These are phyloP conservation scores for Ethmia dodecea DNA, from an alignment of 2,888 invertebrate species.

Conservation along the genomic window DNA sequence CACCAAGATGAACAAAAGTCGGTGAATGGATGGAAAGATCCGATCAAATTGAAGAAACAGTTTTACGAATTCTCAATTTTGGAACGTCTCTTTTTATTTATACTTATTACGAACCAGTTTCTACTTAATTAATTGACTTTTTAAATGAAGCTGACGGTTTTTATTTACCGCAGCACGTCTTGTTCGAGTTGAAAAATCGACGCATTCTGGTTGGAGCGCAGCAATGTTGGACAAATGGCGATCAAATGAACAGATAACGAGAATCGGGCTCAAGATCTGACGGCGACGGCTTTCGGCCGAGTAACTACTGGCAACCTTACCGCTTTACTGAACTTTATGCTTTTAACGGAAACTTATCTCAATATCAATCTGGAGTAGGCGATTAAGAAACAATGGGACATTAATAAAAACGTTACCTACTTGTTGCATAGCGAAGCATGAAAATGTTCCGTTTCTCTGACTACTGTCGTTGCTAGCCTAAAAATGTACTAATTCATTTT, in stretches of 20 bases:
- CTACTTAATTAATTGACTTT: background rate
- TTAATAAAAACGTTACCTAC: conserved; percentile 52
- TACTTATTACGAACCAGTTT: too few species aligned
- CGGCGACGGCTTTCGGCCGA: conserved; percentile 46
- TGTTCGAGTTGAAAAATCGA: conserved; percentile 52
- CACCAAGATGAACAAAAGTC: too few species aligned
- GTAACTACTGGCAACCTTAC: conserved; percentile 46
- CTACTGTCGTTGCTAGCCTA: conserved; percentile 24
- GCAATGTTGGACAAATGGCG: conserved; percentile 49
- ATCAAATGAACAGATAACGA: conserved; percentile 53
- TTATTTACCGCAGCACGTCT: conserved; percentile 38
- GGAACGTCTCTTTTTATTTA: too few species aligned
- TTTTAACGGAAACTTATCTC: conserved; percentile 66
- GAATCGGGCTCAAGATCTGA: conserved; percentile 55
- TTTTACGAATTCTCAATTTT: too few species aligned
- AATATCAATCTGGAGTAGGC: conserved; percentile 54
- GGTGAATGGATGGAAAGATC: too few species aligned
- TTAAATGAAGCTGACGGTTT: conserved; percentile 26
- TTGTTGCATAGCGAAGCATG: conserved; percentile 52
- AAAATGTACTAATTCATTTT: conserved; percentile 4
- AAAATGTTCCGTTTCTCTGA: conserved; percentile 51
- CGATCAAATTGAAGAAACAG: too few species aligned
- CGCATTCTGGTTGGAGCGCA: conserved; percentile 38
- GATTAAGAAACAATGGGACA: conserved; percentile 72
- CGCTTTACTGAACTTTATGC: conserved; percentile 53